Evolutionary conservation across 53 echinoderm and acorn worm species (phyloP), one percentile per base, ranked within the genome.

Genomic region (Echinometra lucunter): DNA sequence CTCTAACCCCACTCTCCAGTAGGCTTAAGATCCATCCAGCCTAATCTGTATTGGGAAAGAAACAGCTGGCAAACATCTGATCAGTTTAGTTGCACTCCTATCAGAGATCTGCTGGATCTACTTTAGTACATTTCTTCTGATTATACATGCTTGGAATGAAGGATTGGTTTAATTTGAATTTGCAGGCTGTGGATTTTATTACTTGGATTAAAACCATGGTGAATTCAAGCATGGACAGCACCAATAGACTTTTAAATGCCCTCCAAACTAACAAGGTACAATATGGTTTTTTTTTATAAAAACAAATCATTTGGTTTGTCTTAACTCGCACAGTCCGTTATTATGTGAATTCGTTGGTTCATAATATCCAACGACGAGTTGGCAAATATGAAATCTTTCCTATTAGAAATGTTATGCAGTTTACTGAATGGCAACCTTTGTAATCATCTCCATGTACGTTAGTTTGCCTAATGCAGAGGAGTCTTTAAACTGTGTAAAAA

Each of bases 131-230:
- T n/a, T 72, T 72, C 44, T 42, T 42, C 23, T 44, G 21, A 19
- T 9, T 25, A 1, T 53, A 49, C 85, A 85, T 28, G 10, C n/a
- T 49, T n/a, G 0, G 49, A n/a, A 47, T 85, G 85, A 16, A 47
- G 30, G 85, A 85, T 53, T 47, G 45, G 49, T 85, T n/a, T 34
- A 23, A 42, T 81, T 81, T 19, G 28, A 8, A 38, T 44, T 82
- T 49, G 7, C 85, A 30, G 10, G 55, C 53, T 11, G 10, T 42
- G 45, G 45, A 85, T 85, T 85, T 16, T 85, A 85, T n/a, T n/a
- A 37, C 49, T 47, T 85, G 85, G 85, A 85, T 30, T 47, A 85
- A 85, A n/a, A 85, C 49, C 85, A 85, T 85, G 85, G 85, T 85
- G 85, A 85, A 85, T 27, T 85, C 85, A 7, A 85, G 28, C 85